Evolutionary conservation across 2,888 invertebrate genomes (phyloP).

Genomic region (Sussaba pulchella): DNA sequence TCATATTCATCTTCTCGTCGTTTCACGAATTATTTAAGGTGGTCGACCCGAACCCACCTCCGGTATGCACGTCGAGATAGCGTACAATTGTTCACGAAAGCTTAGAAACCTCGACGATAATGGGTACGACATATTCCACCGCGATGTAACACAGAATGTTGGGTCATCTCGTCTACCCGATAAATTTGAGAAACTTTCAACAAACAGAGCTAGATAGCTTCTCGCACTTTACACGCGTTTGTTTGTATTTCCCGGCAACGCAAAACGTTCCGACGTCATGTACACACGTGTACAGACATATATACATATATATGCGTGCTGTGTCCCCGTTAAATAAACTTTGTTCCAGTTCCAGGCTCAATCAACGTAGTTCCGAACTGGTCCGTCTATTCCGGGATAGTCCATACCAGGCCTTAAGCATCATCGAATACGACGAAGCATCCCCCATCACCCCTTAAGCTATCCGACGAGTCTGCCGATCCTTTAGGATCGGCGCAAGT

Average conservation of each 20-base stretch:
- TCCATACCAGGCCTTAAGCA: neutral
- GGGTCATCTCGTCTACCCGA: neutral
- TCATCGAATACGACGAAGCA: no score
- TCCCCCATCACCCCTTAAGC: no score
- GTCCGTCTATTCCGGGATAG: neutral
- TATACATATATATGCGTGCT: no score
- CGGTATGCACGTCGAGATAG: no score
- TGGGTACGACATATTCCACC: no score
- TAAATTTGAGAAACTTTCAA: neutral
- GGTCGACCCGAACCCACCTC: no score
- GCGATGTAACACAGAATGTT: neutral
- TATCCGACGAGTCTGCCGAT: no score
- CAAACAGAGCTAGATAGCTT: neutral
- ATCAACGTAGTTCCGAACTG: neutral
- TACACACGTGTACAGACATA: neutral
- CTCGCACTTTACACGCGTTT: neutral
- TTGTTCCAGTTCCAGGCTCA: slow-evolving; percentile 7
- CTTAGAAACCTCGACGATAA: neutral
- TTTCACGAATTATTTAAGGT: no score
- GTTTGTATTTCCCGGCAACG: neutral
- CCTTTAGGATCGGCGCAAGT: no score
- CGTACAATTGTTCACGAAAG: no score
- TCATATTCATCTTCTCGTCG: no score
- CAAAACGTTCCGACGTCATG: neutral
- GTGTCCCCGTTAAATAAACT: slow-evolving; percentile 5